Conservation (phyloP, 2,797 vertebrate species). For the Ctenosaura bakeri region DNA sequence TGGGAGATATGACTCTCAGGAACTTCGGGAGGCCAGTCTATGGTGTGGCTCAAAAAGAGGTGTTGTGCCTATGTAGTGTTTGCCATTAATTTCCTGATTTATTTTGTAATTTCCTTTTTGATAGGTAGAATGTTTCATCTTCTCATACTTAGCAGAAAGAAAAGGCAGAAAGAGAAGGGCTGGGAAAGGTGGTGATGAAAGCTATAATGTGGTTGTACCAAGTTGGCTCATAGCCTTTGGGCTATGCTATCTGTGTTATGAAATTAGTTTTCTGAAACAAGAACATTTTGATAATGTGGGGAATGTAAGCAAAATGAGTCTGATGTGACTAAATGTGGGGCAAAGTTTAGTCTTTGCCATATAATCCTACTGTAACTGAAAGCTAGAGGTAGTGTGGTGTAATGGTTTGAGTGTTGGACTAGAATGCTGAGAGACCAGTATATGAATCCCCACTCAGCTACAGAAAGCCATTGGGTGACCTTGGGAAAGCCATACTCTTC, state of each 20-base stretch:
- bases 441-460: not conserved
- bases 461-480: not conserved
- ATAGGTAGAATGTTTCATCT: not conserved
- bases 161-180: not conserved
- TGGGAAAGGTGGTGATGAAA: not conserved
- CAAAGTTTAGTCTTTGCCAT: not conserved
- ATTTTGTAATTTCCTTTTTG: not conserved
- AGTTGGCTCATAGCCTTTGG: not conserved
- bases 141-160: not conserved
- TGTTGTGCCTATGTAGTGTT: not conserved
- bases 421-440: not conserved
- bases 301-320: not conserved
- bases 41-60: not conserved
- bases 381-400: not conserved
- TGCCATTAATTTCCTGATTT: not conserved
- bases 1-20: not conserved
- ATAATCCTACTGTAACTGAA: no score
- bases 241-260: not conserved
- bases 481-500: not conserved
- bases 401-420: not conserved
- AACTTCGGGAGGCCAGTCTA: no score
- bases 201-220: not conserved
- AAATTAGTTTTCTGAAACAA: not conserved
- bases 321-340: not conserved
- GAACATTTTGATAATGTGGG: not conserved